These are phyloP conservation scores for Drosophila elegans DNA, from an alignment of 1,140 invertebrate species.

Conservation along the genomic window DNA sequence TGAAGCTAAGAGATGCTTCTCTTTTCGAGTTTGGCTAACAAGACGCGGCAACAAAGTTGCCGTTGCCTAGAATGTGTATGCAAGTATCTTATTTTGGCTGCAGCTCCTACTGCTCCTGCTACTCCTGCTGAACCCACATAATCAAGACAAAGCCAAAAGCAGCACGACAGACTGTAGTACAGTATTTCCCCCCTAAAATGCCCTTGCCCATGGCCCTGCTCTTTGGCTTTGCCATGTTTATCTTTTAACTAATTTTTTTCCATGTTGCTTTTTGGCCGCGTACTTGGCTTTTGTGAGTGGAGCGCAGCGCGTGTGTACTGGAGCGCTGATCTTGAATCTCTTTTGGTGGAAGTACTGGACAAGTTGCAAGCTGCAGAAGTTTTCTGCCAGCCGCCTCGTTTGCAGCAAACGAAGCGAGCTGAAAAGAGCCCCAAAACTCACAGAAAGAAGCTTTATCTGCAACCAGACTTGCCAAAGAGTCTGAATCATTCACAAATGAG, in stretches of 20 bases:
- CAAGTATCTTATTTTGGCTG: conserved; percentile 73
- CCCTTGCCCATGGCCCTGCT: conserved; percentile 23
- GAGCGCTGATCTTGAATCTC: conserved; percentile 65
- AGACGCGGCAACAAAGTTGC: conserved; percentile 56
- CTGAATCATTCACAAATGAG: conserved; percentile 54
- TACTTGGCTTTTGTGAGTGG: conserved; percentile 65
- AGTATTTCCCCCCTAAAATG: neutral
- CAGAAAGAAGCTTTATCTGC: conserved; percentile 30
- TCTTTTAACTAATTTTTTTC: conserved; percentile 83
- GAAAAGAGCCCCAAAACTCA: conserved; percentile 31
- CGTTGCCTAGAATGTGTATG: conserved; percentile 52
- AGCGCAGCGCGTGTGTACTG: conserved; percentile 30
- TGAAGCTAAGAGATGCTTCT: conserved; percentile 46
- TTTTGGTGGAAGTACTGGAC: conserved; percentile 72
- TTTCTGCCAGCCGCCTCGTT: conserved; percentile 10
- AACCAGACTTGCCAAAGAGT: conserved; percentile 24
- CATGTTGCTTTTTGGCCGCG: conserved; percentile 66
- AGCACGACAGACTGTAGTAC: conserved; percentile 49
- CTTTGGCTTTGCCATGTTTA: conserved; percentile 74
- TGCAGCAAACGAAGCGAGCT: conserved; percentile 33
- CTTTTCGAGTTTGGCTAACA: conserved; percentile 23
- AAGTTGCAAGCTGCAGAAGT: conserved; percentile 70
- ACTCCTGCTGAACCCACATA: conserved; percentile 57
- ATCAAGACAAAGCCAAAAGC: conserved; percentile 77
- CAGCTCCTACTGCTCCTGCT: conserved; percentile 16